Base-by-base conservation (phyloP, 2,797 vertebrate species). In the Glossophaga mutica region DNA sequence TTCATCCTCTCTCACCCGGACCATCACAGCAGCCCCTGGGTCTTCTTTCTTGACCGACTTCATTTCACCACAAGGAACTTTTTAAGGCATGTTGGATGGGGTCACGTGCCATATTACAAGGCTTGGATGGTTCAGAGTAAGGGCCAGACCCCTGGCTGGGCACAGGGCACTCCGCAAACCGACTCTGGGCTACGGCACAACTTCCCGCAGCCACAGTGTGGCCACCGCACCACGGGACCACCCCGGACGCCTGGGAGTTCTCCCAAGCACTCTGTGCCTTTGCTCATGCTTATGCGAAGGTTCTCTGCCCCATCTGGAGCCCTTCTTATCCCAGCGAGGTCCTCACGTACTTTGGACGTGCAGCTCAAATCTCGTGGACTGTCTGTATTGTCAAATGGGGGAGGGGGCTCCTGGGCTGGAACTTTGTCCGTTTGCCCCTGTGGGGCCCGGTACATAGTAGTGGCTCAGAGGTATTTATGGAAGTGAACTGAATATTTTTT, bases 151-250 rank as follows among this genome's bases (percentile, higher is more conserved):
- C 46, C 26, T 90, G 42, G 12, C 14, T 11, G 26, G 77, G 24
- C 21, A 18, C 4, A 24, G 7, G 5, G 59, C 0, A 0, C 52
- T 44, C 39, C 24, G 3, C n/a, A 67, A 3, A 67, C 7, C 0
- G 2, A 26, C 37, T 22, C 67, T 26, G 50, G 68, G 26, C 22
- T 48, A 19, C 55, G 37, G 14, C n/a, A 9, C 29, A 18, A 5
- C 52, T 3, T 42, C 62, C 62, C 3, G 1, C 6, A 16, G 24
- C 57, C 21, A 8, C 3, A 0, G 6, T 37, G 0, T 0, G 16
- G 11, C 22, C 55, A 4, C 50, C 3, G 39, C 0, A 8, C 62
- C 48, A 10, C 0, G 2, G 15, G 22, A 2, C 3, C 7, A 24
- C 84, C 50, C 3, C 6, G 57, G 55, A 19, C 9, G 22, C 24